These are phyloP conservation scores for Synanthedon vespiformis DNA, from an alignment of 2,888 invertebrate genomes.

Conservation along the genomic window DNA sequence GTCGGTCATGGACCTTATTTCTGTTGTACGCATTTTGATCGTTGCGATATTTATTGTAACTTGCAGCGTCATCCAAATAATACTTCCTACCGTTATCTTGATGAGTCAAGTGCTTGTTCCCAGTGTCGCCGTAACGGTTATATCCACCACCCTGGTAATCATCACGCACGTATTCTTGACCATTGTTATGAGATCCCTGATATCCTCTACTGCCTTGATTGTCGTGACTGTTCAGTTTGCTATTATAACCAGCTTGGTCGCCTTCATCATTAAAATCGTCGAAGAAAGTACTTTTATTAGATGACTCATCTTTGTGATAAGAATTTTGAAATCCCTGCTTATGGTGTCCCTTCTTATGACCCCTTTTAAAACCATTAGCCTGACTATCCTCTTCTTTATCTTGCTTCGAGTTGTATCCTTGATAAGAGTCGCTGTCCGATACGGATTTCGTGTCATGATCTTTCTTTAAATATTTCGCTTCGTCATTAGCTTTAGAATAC, in stretches of 20 bases:
- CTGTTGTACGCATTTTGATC: constrained; percentile 47
- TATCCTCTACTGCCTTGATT: constrained; percentile 53
- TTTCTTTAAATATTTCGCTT: constrained; percentile 57
- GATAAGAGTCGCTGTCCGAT: constrained; percentile 53
- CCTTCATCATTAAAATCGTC: constrained; percentile 72
- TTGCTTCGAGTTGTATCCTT: constrained; percentile 50
- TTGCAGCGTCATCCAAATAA: constrained; percentile 51
- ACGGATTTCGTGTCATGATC: constrained; percentile 55
- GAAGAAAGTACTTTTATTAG: constrained; percentile 76
- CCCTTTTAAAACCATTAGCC: constrained; percentile 51
- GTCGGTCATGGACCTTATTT: constrained; percentile 42
- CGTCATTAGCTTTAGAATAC: constrained; percentile 54
- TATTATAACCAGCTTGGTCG: constrained; percentile 55
- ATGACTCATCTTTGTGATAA: constrained; percentile 78
- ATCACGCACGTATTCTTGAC: constrained; percentile 45
- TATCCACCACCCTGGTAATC: constrained; percentile 50
- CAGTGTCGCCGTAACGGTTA: constrained; percentile 47
- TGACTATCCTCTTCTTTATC: constrained; percentile 57
- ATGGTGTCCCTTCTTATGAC: constrained; percentile 77
- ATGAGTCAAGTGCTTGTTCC: constrained; percentile 44
- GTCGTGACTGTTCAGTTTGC: constrained; percentile 45
- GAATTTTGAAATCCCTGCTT: constrained; percentile 77
- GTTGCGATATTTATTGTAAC: constrained; percentile 51
- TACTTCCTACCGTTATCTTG: constrained; percentile 59
- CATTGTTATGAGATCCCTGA: constrained; percentile 54